Base-by-base conservation (phyloP, 2,888 invertebrate genomes). In the Troides aeacus region DNA sequence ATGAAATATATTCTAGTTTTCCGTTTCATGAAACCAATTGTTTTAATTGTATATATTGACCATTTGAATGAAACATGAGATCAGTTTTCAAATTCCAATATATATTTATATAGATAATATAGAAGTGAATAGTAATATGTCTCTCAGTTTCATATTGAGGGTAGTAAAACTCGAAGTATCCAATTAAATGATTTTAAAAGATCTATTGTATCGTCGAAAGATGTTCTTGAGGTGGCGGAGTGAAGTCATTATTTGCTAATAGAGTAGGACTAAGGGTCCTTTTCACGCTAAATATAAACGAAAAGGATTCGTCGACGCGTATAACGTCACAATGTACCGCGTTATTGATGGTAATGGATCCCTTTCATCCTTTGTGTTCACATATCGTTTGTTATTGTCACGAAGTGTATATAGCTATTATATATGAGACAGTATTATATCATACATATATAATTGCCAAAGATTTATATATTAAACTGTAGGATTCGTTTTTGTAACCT, bases 341-440 rank as follows among this genome's bases (percentile, higher is more conserved):
- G 78, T 77, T 85, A 84, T 84, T 81, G 82, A 84, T 84, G 81
- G 81, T 86, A 87, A 87, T 86, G 84, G 79, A 72, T 75, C 79
- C 76, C 82, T 30, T 30, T 30, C 30, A 30, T 30, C 30, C 30
- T 89, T 90, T 86, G 86, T 89, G 79, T 75, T 78, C 77, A 81
- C 79, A 80, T 83, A 77, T 79, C 76, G 82, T 78, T 82, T 79
- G n/a, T 50, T 30, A 30, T 30, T 30, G 30, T 30, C 39, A 39
- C 39, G 10, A 39, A 39, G 39, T 39, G 10, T 39, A 39, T 10
- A 8, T 39, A 39, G 39, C 10, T 10, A 39, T 39, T 39, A 39
- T 39, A 10, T 39, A 39, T 39, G 10, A 39, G 7, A 39, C 39
- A 39, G 39, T 39, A 8, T 39, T 10, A 8, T 10, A 39, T 30